Evolutionary conservation across 2,888 invertebrate species (phyloP), one percentile per base, ranked within the genome.

Genomic region (Crematogaster levior): DNA sequence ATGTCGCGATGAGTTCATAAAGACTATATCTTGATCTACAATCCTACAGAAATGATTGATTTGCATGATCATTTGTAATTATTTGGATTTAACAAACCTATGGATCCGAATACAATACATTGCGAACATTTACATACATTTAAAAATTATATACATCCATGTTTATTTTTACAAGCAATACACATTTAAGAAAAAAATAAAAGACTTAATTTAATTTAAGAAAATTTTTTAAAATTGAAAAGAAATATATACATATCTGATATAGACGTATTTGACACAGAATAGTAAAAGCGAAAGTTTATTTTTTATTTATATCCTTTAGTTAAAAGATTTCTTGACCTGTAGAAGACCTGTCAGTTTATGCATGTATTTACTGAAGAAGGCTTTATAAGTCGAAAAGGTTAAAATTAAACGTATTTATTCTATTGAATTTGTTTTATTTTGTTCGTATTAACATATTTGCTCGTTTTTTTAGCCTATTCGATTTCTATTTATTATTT

Each of bases 1-100:
- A 81, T 81, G 81, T 81, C 81, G 75, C 81, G 30, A n/a, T n/a
- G 34, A 53, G 53, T 63, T 63, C 43, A 77, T n/a, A n/a, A n/a
- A 75, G 56, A 81, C 61, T 15, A 61, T n/a, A 27, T 34, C 27
- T 34, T 34, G 75, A 61, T 48, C 53, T 65, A 66, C 4, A 40
- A 6, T 30, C 12, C 12, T 27, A 4, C 18, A 48, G n/a, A 1
- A 2, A 63, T 53, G 30, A 43, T 5, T 43, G 1, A 46, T 43
- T n/a, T 21, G 5, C 10, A n/a, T 3, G 34, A n/a, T 65, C 5
- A 66, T 65, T 65, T 21, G 3, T 18, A 51, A 9, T 48, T 5
- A n/a, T 48, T 48, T 48, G n/a, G n/a, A 9, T 18, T 51, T 51
- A 21, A 1, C 51, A 3, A 51, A 51, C 0, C 0, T 15, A 56